phyloP scores from a whole-genome alignment of 2,113 vertebrate genomes.

The Paratilapia polleni region DNA sequence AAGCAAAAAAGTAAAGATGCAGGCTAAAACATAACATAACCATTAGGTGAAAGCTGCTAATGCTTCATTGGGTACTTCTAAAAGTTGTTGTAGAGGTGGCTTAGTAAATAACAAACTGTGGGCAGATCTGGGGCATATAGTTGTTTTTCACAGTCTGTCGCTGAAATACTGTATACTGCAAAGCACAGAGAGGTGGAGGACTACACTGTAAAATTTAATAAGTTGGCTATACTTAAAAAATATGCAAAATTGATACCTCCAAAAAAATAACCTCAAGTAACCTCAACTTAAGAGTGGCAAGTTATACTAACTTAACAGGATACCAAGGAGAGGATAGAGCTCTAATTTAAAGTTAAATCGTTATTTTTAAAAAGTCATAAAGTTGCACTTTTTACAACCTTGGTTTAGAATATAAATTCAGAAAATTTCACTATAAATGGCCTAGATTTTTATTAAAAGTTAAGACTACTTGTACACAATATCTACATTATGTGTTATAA shows the following conservation, averaged over 20 bases:
- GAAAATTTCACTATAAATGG: neutral
- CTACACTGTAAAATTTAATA: neutral
- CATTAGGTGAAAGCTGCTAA: neutral
- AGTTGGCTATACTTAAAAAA: neutral
- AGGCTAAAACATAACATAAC: neutral
- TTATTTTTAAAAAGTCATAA: neutral
- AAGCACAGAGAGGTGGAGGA: neutral
- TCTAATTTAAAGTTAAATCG: neutral
- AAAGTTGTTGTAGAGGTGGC: neutral
- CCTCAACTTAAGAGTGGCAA: neutral
- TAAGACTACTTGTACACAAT: neutral
- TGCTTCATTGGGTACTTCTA: neutral
- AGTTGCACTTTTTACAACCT: neutral
- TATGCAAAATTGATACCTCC: neutral
- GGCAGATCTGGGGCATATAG: neutral
- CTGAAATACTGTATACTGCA: neutral
- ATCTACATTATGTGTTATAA: neutral
- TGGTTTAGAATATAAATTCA: neutral
- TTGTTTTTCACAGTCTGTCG: neutral
- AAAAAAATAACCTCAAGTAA: neutral
- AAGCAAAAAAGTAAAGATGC: neutral
- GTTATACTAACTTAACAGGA: neutral
- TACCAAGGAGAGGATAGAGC: neutral
- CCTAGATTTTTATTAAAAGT: neutral
- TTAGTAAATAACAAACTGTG: neutral